These are phyloP conservation scores for Aplodontia rufa DNA, from an alignment of 2,113 vertebrate genomes.

Conservation along the genomic window DNA sequence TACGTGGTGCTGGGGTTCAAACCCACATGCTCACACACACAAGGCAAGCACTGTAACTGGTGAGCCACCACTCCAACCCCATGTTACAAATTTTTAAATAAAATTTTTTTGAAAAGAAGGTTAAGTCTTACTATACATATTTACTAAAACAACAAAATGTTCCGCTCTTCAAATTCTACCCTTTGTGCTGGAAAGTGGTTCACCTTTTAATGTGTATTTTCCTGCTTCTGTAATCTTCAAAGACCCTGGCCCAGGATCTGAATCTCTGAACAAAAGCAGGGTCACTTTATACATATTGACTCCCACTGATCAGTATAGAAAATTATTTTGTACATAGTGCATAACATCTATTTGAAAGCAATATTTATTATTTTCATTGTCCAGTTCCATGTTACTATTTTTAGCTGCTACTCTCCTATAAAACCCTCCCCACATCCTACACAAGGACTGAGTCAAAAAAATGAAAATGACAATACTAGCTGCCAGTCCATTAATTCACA, in stretches of 20 bases:
- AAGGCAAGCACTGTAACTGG: too few species aligned
- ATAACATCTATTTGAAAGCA: neutral
- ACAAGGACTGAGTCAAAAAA: neutral
- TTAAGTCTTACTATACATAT: neutral
- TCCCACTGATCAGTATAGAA: neutral
- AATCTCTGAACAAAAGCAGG: neutral
- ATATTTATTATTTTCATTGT: neutral
- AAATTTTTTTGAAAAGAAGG: neutral
- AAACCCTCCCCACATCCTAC: neutral
- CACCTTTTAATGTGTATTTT: neutral
- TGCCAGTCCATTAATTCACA: neutral
- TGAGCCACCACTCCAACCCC: too few species aligned
- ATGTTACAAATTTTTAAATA: neutral
- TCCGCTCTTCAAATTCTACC: neutral
- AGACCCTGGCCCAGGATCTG: neutral
- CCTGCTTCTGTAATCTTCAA: neutral
- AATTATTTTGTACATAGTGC: neutral
- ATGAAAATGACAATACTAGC: neutral
- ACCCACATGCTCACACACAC: too few species aligned
- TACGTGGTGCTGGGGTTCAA: too few species aligned
- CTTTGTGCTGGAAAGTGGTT: neutral
- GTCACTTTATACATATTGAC: constrained; percentile 11
- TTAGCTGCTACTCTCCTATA: neutral
- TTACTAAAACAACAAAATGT: constrained; percentile 26
- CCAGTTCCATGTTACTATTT: neutral